Evolutionary conservation across 2,113 vertebrate species (phyloP).

Genomic region (Platycercus adscitus): DNA sequence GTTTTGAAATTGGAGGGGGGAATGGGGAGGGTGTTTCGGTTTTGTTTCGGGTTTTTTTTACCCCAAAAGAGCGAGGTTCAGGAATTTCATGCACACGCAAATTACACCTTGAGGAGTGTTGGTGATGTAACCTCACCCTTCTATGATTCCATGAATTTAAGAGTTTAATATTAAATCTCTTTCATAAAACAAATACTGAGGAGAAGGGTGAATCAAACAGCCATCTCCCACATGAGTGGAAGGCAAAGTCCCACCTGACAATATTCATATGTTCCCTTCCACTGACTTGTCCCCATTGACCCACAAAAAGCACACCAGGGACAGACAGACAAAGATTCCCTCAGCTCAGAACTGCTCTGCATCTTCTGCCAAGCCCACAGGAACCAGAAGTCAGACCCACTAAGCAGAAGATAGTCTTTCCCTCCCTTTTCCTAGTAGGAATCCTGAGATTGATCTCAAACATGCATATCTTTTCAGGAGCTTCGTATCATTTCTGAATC

Average conservation of each 20-base stretch:
- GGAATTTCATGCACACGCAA: background rate
- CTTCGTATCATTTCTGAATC: background rate
- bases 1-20: background rate
- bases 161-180: background rate
- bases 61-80: background rate
- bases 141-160: background rate
- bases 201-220: background rate
- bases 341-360: background rate
- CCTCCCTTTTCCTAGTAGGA: background rate
- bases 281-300: fast-evolving
- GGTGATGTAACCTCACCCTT: background rate
- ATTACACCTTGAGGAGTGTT: background rate
- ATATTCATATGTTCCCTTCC: background rate
- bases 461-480: fast-evolving
- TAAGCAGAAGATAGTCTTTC: background rate
- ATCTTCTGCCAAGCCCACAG: background rate
- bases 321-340: background rate
- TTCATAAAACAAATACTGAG: background rate
- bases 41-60: background rate
- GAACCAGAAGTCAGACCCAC: background rate
- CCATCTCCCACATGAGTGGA: background rate
- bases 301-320: fast-evolving
- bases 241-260: background rate
- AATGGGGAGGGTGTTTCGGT: background rate
- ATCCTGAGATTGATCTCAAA: background rate